Evolutionary conservation across 2,888 invertebrate genomes (phyloP).

Genomic region (Drepana falcataria): DNA sequence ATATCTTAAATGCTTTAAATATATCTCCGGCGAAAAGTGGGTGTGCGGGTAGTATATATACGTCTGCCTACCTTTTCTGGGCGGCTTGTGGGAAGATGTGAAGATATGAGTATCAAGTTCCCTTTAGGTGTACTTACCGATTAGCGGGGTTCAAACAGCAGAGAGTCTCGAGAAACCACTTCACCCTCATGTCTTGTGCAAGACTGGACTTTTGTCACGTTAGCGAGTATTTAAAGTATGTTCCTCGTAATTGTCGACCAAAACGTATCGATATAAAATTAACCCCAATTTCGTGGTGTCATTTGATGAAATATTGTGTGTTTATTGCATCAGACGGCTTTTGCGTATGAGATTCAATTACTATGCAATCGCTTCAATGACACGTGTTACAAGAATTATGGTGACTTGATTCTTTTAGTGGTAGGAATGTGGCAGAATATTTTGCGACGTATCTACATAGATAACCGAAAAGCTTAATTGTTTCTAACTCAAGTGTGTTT

Average conservation of each 20-base stretch:
- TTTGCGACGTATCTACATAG: no score
- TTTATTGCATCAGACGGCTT: conserved; percentile 57
- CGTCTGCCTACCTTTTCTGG: no score
- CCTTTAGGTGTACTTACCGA: background rate
- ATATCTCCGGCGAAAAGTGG: background rate
- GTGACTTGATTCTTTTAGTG: no score
- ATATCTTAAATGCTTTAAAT: background rate
- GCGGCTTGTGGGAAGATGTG: no score
- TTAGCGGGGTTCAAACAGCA: background rate
- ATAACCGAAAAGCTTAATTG: no score
- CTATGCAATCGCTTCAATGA: background rate
- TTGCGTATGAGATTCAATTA: conserved; percentile 5
- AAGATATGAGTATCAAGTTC: no score
- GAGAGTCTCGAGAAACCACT: background rate
- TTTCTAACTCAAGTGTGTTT: no score
- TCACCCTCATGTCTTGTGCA: background rate
- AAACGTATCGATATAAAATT: conserved; percentile 35
- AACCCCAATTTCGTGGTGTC: conserved; percentile 43
- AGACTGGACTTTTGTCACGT: background rate
- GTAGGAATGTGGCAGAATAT: no score
- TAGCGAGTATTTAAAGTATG: background rate
- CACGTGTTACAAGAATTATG: background rate
- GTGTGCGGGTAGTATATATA: no score
- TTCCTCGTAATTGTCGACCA: conserved; percentile 1
- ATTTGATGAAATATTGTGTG: conserved; percentile 57